Evolutionary conservation across 2,113 vertebrate genomes (phyloP).

Genomic region (Lutjanus erythropterus): DNA sequence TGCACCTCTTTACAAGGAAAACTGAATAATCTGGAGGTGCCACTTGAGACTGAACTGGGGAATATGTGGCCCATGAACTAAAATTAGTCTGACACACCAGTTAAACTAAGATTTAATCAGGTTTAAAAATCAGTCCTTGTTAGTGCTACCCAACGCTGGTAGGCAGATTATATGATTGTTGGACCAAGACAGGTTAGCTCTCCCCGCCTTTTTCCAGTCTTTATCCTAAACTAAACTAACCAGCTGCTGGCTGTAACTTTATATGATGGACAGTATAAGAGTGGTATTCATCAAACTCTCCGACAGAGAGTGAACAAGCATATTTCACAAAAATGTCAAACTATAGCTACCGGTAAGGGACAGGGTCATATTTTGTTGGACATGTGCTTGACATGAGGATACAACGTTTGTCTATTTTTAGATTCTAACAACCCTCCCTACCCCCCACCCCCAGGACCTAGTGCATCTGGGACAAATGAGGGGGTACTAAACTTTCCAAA

Average conservation of each 20-base stretch:
- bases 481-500: slow-evolving; percentile 27
- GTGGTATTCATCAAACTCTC: background rate
- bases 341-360: background rate
- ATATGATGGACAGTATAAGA: background rate
- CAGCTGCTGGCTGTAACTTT: background rate
- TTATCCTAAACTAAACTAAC: too few species aligned
- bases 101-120: too few species aligned
- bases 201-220: too few species aligned
- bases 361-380: background rate
- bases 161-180: too few species aligned
- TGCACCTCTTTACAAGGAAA: too few species aligned
- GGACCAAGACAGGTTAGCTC: too few species aligned
- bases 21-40: too few species aligned
- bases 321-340: background rate
- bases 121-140: too few species aligned
- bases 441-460: background rate
- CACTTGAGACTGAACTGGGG: too few species aligned
- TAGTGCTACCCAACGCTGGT: too few species aligned
- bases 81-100: too few species aligned
- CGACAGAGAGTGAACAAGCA: background rate
- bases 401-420: background rate
- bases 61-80: too few species aligned
- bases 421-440: background rate
- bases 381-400: background rate
- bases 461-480: background rate